Evolutionary conservation across 2,113 vertebrate species (phyloP), one percentile per base, ranked within the genome.

Genomic region (Turnix velox): DNA sequence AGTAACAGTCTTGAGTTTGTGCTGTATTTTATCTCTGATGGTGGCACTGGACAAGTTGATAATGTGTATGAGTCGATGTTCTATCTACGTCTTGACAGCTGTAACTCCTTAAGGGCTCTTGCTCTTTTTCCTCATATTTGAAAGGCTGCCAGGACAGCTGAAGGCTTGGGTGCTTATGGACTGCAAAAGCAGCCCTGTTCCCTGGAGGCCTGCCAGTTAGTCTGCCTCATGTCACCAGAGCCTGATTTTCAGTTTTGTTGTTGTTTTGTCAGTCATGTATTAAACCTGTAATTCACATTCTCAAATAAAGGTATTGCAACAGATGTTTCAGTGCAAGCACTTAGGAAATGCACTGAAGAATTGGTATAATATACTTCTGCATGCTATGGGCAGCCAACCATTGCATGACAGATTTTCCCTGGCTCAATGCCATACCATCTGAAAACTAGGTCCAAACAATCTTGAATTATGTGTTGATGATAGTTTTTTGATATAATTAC

Each of bases 331-430:
- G 54, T 24, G 39, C 4, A n/a, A 86, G 81, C 88, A 80, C 68
- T 90, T 86, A 91, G 43, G 31, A 67, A 93, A 82, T 39, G 67
- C 62, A 59, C 58, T 88, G 93, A 88, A 72, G 92, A 69, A 54
- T 65, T 90, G 91, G 63, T 88, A 58, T 90, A 96, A 96, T 93
- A 94, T 91, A 88, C 76, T 94, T 92, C 58, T 82, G 72, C 69
- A 15, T 82, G 84, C 81, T 96, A 81, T 71, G 90, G 81, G 81
- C 86, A 96, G 48, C 82, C 88, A 95, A 67, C 78, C 61, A 68
- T 95, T 95, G 95, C 94, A 96, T 95, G 88, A 89, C 45, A 84
- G 71, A 65, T 88, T 96, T 94, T 95, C 46, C 46, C 62, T 91
- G 75, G 54, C 84, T 94, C 72, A 73, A 4, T 89, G 87, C 42